Evolutionary conservation across 2,888 invertebrate genomes (phyloP), one percentile per base, ranked within the genome.

Genomic region (Phalangium opilio): DNA sequence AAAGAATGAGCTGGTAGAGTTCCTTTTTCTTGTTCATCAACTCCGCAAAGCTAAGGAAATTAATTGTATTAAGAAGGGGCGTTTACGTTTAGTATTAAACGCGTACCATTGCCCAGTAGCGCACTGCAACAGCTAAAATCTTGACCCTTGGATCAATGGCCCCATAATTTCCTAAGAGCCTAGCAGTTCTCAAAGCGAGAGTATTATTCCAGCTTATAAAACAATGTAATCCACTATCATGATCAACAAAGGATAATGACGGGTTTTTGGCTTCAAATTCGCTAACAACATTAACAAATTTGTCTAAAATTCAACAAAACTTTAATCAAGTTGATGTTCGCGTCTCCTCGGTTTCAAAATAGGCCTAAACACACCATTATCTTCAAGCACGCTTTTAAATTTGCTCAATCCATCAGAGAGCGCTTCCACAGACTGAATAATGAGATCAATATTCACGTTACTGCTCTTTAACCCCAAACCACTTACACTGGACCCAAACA

Each of bases 1-100:
- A 67, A 69, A 27, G 67, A 65, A 54, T 70, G 68, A 1, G 71
- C 60, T 2, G 73, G 71, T 38, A 73, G 60, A 12, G 68, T 68
- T 7, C 73, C 72, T 42, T 61, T 60, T 15, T 64, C 62, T 51
- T 67, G 68, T 33, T 66, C 59, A 55, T 72, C 72, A 33, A 72
- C 58, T 34, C 61, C 57, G 56, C 69, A 69, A 3, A 67, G 40
- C 69, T 69, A 56, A 5, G 57, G 50, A 39, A 50, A 35, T 49
- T 50, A 49, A 35, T 44, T 40, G 43, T 32, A 38, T 27, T 14
- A 27, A 11, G 11, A 35, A 45, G 11, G 33, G n/a, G 21, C 8
- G 12, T 12, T n/a, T 19, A 32, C 19, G 12, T 20, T 12, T 14
- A 38, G 18, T 38, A 38, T 12, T 12, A 38, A 3, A 12, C 10